Conservation (phyloP, 2,888 invertebrate genomes). For the Heliconius erato region DNA sequence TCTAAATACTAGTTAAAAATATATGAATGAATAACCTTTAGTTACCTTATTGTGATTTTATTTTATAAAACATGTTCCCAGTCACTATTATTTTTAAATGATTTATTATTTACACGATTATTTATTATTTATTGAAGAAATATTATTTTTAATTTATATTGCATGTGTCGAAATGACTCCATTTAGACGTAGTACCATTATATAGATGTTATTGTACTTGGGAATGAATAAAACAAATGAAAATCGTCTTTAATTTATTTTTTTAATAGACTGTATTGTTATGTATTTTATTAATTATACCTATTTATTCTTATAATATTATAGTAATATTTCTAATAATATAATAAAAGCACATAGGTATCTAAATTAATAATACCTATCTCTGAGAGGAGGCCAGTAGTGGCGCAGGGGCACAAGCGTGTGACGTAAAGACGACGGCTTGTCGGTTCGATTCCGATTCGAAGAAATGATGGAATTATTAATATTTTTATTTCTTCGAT, state of each 20-base stretch:
- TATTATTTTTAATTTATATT: constrained; percentile 59
- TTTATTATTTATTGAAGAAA: constrained; percentile 49
- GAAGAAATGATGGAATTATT: no score
- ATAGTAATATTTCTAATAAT: not conserved
- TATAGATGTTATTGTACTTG: constrained; percentile 86
- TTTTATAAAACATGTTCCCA: constrained; percentile 49
- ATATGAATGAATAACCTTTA: constrained; percentile 46
- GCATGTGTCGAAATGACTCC: constrained; percentile 81
- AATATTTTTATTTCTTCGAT: no score
- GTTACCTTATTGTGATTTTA: constrained; percentile 67
- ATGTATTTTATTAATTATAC: not conserved
- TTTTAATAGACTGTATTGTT: not conserved
- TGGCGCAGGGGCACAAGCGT: no score
- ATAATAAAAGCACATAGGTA: no score
- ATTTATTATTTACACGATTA: constrained; percentile 50
- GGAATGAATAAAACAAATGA: constrained; percentile 79
- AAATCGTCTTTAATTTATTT: constrained; percentile 40
- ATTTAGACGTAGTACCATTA: constrained; percentile 83
- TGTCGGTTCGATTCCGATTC: no score
- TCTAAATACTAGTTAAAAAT: constrained; percentile 20
- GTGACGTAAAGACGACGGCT: no score
- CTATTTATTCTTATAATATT: not conserved
- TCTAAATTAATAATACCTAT: no score
- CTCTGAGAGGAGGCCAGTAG: no score
- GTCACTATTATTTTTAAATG: constrained; percentile 46